Conservation (phyloP, 2,113 vertebrate species). For the Perca fluviatilis region DNA sequence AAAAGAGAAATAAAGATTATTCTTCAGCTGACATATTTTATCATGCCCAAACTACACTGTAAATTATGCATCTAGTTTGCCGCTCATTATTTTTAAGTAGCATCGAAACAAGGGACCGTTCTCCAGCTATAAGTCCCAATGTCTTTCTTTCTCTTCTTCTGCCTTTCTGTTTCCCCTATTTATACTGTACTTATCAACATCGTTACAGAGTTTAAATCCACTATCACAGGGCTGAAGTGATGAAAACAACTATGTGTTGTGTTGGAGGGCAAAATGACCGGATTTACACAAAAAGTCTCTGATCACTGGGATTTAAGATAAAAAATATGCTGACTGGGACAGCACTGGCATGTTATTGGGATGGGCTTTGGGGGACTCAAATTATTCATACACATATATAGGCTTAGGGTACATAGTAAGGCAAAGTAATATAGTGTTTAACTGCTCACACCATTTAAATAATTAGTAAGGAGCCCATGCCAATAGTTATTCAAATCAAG, state of each 20-base stretch:
- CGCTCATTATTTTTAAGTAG: constrained; percentile 68
- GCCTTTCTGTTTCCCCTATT: constrained; percentile 13
- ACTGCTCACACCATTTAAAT: constrained; percentile 26
- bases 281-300: constrained; percentile 57
- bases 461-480: constrained; percentile 4
- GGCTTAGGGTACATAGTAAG: constrained; percentile 16
- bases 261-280: constrained; percentile 50
- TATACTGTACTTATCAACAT: constrained; percentile 47
- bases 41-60: constrained; percentile 55
- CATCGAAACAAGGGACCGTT: constrained; percentile 46
- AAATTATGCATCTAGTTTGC: constrained; percentile 72
- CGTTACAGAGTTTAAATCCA: constrained; percentile 63
- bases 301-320: constrained; percentile 66
- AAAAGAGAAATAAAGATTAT: not conserved
- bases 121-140: constrained; percentile 17
- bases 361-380: not conserved
- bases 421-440: constrained; percentile 9
- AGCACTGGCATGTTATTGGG: constrained; percentile 17
- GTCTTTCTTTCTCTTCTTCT: constrained; percentile 22
- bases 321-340: constrained; percentile 34
- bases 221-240: constrained; percentile 42
- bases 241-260: constrained; percentile 51
- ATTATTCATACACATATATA: constrained; percentile 54
- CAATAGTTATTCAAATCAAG: constrained; percentile 31
- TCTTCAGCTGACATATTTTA: constrained; percentile 47